Conservation (phyloP, 2,113 vertebrate species). For the Anguilla rostrata region DNA sequence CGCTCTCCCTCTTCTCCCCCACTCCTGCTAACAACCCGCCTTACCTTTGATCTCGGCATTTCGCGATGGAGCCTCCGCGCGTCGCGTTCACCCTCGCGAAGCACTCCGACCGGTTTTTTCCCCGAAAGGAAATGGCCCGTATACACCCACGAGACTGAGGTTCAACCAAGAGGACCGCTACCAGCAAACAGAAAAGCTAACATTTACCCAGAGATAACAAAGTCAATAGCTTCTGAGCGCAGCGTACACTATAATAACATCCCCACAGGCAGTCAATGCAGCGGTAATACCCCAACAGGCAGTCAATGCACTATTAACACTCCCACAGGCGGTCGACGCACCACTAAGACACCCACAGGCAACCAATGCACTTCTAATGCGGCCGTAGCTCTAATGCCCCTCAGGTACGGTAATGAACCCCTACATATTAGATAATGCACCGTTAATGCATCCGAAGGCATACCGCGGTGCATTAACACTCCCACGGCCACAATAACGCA, state of each 20-base stretch:
- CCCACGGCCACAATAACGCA: background rate
- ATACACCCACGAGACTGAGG: background rate
- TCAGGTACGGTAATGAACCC: no score
- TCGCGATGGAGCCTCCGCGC: background rate
- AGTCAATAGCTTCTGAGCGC: background rate
- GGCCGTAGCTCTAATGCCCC: no score
- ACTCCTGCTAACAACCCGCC: background rate
- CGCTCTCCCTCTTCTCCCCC: background rate
- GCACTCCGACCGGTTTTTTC: background rate
- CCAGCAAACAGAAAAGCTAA: background rate
- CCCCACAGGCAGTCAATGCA: background rate
- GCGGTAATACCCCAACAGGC: background rate
- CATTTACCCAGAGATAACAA: constrained; percentile 6
- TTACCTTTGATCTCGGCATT: background rate
- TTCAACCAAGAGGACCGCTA: background rate
- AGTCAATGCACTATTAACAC: background rate
- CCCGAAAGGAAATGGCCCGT: background rate
- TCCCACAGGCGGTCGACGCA: background rate
- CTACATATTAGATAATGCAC: background rate
- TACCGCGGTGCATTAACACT: background rate
- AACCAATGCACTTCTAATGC: background rate
- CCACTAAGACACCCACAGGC: background rate
- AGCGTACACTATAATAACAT: background rate
- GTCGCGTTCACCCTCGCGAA: background rate
- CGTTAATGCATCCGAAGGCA: background rate